These are phyloP conservation scores for Bothrops jararaca DNA, from an alignment of 2,113 vertebrate genomes.

Conservation along the genomic window DNA sequence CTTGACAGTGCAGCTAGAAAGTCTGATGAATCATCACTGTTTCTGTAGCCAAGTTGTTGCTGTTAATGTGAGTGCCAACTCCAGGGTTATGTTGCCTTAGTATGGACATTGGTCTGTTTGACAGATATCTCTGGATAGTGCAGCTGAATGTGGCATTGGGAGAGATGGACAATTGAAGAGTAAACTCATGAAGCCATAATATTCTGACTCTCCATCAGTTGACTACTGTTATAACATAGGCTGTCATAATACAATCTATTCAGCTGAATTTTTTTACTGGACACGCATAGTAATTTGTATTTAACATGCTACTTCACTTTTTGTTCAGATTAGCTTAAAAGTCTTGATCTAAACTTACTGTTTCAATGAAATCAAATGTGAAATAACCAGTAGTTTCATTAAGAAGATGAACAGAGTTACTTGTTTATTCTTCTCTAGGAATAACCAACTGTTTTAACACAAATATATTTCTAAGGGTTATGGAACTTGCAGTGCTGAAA, in stretches of 20 bases:
- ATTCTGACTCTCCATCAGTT: not conserved
- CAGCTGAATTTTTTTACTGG: not conserved
- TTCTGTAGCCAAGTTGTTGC: constrained; percentile 72
- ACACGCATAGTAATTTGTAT: not conserved
- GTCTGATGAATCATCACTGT: constrained; percentile 68
- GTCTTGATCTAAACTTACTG: not conserved
- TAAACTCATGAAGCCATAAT: not conserved
- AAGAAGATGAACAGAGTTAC: not conserved
- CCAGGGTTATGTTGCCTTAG: constrained; percentile 67
- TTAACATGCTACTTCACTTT: not conserved
- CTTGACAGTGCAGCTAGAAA: constrained; percentile 63
- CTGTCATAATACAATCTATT: not conserved
- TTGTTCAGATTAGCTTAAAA: not conserved
- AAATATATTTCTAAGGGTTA: not conserved
- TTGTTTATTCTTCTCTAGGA: constrained; percentile 1
- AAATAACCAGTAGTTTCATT: not conserved
- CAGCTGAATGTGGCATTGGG: constrained; percentile 2
- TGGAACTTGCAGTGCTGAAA: not conserved
- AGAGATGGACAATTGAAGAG: constrained; percentile 35
- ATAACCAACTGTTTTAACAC: not conserved
- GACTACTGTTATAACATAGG: not conserved
- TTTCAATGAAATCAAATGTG: not conserved
- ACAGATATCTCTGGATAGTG: constrained; percentile 50
- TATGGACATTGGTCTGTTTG: constrained; percentile 64
- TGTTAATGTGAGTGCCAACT: constrained; percentile 68